Base-by-base conservation (phyloP, 2,888 invertebrate genomes). In the Ormyrus pomaceus region DNA sequence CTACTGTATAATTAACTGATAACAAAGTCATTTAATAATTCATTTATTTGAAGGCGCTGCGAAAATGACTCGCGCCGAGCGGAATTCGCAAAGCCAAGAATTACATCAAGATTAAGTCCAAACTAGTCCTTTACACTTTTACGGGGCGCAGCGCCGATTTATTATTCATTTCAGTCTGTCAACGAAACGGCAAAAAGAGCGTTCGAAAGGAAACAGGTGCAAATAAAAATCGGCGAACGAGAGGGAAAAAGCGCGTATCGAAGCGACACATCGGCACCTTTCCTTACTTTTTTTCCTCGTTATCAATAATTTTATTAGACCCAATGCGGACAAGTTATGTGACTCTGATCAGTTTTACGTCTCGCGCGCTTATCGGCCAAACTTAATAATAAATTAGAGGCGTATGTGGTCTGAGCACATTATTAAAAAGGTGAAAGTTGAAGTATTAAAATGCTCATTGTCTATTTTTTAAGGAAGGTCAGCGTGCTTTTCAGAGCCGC, bases 21-120 rank as follows among this genome's bases (percentile, higher is more conserved):
- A 82, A 79, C 66, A 71, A 65, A 79, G 73, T 73, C 69, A 61
- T 69, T 72, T 69, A 76, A 82, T 82, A 82, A 79, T 69, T 71
- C 65, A 68, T 72, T 58, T 34, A 59, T 74, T 62, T 64, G 72
- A 77, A 58, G 75, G 75, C 59, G 74, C 66, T 48, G 6, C 13
- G 62, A 55, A 64, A 73, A 73, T 58, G 11, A 8, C 9, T 11
- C 45, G 10, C 56, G 13, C 10, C 68, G 34, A n/a, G 56, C 45
- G 59, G 13, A 58, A 71, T 62, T 77, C 62, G 69, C 69, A 6
- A 48, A 55, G 64, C 6, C 46, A 10, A 62, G 62, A 70, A 59
- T n/a, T 58, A 48, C 55, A 77, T 73, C 77, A 65, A 69, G 66
- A 76, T 76, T 70, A 55, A 34, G 58, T 13, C 55, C 10, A 11